Evolutionary conservation across 2,888 invertebrate genomes (phyloP), one percentile per base, ranked within the genome.

Genomic region (Holacanthella duospinosa): DNA sequence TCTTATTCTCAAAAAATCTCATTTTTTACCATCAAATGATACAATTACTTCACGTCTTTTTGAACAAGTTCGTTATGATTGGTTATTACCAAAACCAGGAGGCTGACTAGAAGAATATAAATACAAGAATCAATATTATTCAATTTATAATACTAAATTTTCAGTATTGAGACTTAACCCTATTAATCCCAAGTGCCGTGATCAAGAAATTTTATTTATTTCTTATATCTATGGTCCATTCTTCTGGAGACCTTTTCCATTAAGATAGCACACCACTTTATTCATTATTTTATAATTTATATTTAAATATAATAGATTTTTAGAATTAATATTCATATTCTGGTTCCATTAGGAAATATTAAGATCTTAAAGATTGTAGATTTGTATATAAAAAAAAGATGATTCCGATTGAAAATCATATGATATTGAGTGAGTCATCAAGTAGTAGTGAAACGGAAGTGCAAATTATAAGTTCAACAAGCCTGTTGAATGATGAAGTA

Each of bases 81-180:
- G 71, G 67, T 55, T 68, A 43, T 63, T 65, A 12, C 66, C 66
- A 63, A 66, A 71, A 63, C 69, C 71, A 64, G 68, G 69, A 26
- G 69, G 66, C 64, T 71, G 71, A 71, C 71, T 69, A 71, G 71
- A 60, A n/a, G n/a, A n/a, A n/a, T n/a, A n/a, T n/a, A n/a, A n/a
- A n/a, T n/a, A n/a, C n/a, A n/a, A n/a, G n/a, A n/a, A n/a, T n/a
- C n/a, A n/a, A n/a, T n/a, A n/a, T n/a, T n/a, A n/a, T n/a, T n/a
- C n/a, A n/a, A n/a, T n/a, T n/a, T n/a, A n/a, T n/a, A n/a, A n/a
- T n/a, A n/a, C n/a, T 36, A 36, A 36, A 16, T 16, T 16, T 16
- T 16, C 36, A 16, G 9, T 36, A 36, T 36, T 16, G 16, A 9
- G 9, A 36, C 6, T 36, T 16, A 9, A 36, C 36, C 16, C 16